phyloP scores from a whole-genome alignment of 2,113 vertebrate species.

The Engystomops pustulosus region DNA sequence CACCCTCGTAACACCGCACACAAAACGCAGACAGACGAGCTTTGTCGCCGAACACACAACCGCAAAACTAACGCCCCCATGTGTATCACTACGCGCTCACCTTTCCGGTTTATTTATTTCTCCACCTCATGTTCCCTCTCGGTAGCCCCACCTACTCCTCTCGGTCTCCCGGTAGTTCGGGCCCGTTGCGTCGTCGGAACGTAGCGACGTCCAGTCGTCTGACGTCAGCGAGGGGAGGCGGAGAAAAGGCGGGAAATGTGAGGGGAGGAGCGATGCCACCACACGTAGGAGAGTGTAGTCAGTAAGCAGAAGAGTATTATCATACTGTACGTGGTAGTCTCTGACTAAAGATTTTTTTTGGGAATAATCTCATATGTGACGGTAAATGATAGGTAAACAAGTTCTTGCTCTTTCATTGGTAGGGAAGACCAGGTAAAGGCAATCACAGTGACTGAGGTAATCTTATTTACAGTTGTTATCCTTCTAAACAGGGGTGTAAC shows the following conservation, averaged over 20 bases:
- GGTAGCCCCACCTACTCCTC: constrained; percentile 11
- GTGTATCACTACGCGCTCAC: not conserved
- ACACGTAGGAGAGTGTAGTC: too few species aligned
- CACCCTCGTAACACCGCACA: not conserved
- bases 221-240: not conserved
- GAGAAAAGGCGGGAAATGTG: not conserved
- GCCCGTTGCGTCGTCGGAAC: not conserved
- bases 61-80: too few species aligned
- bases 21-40: not conserved
- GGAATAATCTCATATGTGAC: too few species aligned
- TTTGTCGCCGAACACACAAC: not conserved
- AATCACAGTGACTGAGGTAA: too few species aligned
- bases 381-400: too few species aligned
- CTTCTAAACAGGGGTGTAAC: too few species aligned
- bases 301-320: too few species aligned
- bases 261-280: not conserved
- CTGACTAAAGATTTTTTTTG: too few species aligned
- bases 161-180: not conserved
- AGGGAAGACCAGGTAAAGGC: too few species aligned
- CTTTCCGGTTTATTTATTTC: not conserved
- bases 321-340: too few species aligned
- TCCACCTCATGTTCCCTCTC: not conserved
- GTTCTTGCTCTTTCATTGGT: too few species aligned
- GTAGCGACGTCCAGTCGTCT: not conserved
- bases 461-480: too few species aligned